Percentiles rank a stretch among this genome's conserved stretches.
These are phyloP conservation scores for Tiliacea citrago DNA, from an alignment of 2,888 invertebrate genomes.

Conservation along the genomic window DNA sequence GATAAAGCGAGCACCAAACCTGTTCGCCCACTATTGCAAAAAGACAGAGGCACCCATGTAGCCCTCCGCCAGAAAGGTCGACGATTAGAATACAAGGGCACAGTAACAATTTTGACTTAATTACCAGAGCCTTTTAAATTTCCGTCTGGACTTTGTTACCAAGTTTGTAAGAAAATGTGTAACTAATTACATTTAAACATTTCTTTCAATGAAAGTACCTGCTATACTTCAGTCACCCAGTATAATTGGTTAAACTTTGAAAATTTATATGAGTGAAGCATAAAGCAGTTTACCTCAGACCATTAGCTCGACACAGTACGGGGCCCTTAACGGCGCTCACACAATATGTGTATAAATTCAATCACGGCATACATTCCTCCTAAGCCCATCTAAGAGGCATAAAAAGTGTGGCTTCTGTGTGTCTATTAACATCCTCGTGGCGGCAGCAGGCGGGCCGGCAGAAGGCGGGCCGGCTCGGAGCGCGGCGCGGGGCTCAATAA, in stretches of 20 bases:
- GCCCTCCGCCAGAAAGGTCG: conserved; percentile 65
- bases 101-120: conserved; percentile 40
- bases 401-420: conserved; percentile 75
- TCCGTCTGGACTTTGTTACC: conserved; percentile 1
- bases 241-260: conserved; percentile 5
- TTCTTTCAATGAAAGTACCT: conserved; percentile 8
- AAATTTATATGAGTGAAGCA: neutral
- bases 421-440: conserved; percentile 74
- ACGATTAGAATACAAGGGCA: conserved; percentile 67
- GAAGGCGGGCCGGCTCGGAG: conserved; percentile 53
- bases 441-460: conserved; percentile 61
- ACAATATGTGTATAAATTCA: conserved; percentile 52
- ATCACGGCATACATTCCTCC: conserved; percentile 62
- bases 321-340: conserved; percentile 40
- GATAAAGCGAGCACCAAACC: conserved; percentile 80
- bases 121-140: conserved; percentile 35
- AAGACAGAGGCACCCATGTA: conserved; percentile 67
- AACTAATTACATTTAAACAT: neutral
- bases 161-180: neutral
- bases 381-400: conserved; percentile 56
- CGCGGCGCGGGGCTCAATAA: conserved; percentile 75
- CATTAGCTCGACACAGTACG: conserved; percentile 41
- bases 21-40: conserved; percentile 75
- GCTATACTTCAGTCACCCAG: neutral
- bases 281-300: conserved; percentile 30